Conservation (phyloP, 2,113 vertebrate genomes). For the Cryptomyrus ogoouensis region DNA sequence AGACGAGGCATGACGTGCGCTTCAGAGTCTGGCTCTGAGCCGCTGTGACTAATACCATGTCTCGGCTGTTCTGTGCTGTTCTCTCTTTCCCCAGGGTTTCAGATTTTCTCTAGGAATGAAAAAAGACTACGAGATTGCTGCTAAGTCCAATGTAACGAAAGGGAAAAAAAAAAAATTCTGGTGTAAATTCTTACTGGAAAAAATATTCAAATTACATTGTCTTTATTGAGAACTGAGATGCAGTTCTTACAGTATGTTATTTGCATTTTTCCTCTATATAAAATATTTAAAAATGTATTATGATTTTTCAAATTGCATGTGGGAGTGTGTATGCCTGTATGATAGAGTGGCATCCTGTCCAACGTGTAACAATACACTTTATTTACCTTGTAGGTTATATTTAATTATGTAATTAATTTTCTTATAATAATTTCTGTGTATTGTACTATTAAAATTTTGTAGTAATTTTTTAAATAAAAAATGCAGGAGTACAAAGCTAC, state of each 20-base stretch:
- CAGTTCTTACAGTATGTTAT: neutral
- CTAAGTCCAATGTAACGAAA: constrained; percentile 22
- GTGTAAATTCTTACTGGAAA: constrained; percentile 9
- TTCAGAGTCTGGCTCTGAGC: constrained; percentile 17
- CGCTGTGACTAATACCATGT: constrained; percentile 27
- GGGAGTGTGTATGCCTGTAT: neutral
- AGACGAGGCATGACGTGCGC: neutral
- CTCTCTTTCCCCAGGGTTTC: constrained; percentile 29
- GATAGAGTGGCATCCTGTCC: neutral
- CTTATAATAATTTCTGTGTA: neutral
- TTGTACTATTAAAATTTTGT: neutral
- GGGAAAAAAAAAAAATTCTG: constrained; percentile 28
- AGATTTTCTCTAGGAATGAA: constrained; percentile 23
- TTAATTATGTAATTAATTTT: neutral
- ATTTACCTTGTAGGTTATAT: neutral
- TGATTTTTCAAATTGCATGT: neutral
- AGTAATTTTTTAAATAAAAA: neutral
- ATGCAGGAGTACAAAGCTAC: neutral
- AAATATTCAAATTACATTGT: constrained; percentile 33
- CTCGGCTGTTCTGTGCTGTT: constrained; percentile 35
- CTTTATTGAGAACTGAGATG: neutral
- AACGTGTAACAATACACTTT: neutral
- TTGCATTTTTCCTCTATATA: neutral
- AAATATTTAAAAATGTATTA: neutral
- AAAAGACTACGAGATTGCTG: constrained; percentile 26